Conservation (phyloP, 2,113 vertebrate genomes). For the Dromas ardeola region DNA sequence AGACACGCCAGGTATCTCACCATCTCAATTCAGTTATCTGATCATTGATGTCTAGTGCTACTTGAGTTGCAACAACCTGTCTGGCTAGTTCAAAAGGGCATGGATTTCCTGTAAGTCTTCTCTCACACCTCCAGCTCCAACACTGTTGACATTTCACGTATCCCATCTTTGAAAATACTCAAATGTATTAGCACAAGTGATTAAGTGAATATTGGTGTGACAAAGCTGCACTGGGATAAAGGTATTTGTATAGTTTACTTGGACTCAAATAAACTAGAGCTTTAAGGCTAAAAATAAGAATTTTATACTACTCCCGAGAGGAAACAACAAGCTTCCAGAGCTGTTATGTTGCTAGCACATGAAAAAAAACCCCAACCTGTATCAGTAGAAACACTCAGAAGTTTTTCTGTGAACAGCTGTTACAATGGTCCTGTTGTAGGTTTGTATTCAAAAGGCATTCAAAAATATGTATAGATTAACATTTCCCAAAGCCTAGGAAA, state of each 20-base stretch:
- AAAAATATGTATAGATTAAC: background rate
- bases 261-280: background rate
- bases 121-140: background rate
- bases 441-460: background rate
- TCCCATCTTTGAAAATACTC: background rate
- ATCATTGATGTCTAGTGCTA: background rate
- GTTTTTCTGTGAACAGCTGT: background rate
- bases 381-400: background rate
- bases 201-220: background rate
- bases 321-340: background rate
- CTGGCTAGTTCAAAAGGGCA: background rate
- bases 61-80: background rate
- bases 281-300: background rate
- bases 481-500: background rate
- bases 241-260: background rate
- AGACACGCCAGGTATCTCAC: background rate
- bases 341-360: background rate
- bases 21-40: background rate
- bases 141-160: background rate
- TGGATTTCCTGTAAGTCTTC: background rate
- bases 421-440: background rate
- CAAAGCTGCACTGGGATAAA: background rate
- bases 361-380: background rate
- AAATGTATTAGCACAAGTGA: background rate
- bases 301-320: background rate